phyloP scores from a whole-genome alignment of 2,888 invertebrate genomes.

The Serripes groenlandicus region DNA sequence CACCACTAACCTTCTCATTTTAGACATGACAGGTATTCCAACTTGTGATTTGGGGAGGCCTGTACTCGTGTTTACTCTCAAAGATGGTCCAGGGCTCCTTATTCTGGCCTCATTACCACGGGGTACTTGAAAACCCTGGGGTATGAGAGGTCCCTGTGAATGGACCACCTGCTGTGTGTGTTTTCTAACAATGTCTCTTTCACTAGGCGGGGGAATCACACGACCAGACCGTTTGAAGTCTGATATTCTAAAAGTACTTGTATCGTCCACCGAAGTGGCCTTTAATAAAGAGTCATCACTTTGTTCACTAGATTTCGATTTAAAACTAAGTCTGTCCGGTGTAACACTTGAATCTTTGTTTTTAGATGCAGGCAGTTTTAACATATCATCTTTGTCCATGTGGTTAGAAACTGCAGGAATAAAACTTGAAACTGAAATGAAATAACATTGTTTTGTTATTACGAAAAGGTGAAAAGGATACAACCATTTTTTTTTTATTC shows the following conservation, averaged over 20 bases:
- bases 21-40: constrained; percentile 40
- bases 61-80: constrained; percentile 46
- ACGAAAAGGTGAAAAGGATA: too few species aligned
- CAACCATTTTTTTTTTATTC: too few species aligned
- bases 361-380: neutral
- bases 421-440: constrained; percentile 61
- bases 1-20: constrained; percentile 45
- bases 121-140: constrained; percentile 24
- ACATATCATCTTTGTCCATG: neutral
- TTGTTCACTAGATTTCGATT: constrained; percentile 12
- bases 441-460: neutral
- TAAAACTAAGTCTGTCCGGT: constrained; percentile 13
- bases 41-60: constrained; percentile 54
- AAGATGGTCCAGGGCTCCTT: constrained; percentile 9
- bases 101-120: neutral
- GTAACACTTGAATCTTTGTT: constrained; percentile 7
- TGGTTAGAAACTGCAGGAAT: constrained; percentile 36
- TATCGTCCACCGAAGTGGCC: constrained; percentile 37
- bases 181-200: constrained; percentile 63
- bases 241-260: constrained; percentile 54
- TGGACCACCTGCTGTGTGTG: constrained; percentile 20
- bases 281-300: constrained; percentile 38
- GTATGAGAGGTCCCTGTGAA: constrained; percentile 37
- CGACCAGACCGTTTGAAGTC: constrained; percentile 35
- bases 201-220: constrained; percentile 51